Evolutionary conservation across 2,888 invertebrate species (phyloP).

Genomic region (Cacoxenus indagator): DNA sequence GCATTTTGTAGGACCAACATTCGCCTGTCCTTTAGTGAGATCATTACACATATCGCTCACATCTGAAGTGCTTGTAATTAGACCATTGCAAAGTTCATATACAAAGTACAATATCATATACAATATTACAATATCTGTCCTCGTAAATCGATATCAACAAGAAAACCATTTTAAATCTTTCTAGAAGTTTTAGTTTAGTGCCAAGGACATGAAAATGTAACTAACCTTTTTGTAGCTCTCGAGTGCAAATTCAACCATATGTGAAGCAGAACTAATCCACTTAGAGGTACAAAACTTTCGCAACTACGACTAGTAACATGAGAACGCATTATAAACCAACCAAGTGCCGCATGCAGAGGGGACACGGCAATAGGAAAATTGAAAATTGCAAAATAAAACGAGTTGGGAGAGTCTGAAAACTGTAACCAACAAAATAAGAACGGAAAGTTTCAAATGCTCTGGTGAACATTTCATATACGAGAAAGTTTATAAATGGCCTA

Average conservation of each 20-base stretch:
- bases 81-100: too few species aligned
- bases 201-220: neutral
- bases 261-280: constrained; percentile 16
- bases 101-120: too few species aligned
- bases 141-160: too few species aligned
- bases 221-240: neutral
- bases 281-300: constrained; percentile 3
- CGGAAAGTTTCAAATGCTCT: neutral
- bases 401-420: neutral
- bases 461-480: neutral
- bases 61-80: too few species aligned
- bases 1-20: too few species aligned
- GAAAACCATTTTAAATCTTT: too few species aligned
- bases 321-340: neutral
- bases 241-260: neutral
- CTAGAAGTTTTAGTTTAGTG: too few species aligned
- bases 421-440: neutral
- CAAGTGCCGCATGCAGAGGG: neutral
- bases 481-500: neutral
- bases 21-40: too few species aligned
- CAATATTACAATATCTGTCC: too few species aligned
- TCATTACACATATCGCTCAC: too few species aligned
- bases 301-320: neutral
- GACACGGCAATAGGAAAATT: neutral
- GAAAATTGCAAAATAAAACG: neutral